Evolutionary conservation across 2,797 vertebrate genomes (phyloP).

Genomic region (Adrianichthys oophorus): DNA sequence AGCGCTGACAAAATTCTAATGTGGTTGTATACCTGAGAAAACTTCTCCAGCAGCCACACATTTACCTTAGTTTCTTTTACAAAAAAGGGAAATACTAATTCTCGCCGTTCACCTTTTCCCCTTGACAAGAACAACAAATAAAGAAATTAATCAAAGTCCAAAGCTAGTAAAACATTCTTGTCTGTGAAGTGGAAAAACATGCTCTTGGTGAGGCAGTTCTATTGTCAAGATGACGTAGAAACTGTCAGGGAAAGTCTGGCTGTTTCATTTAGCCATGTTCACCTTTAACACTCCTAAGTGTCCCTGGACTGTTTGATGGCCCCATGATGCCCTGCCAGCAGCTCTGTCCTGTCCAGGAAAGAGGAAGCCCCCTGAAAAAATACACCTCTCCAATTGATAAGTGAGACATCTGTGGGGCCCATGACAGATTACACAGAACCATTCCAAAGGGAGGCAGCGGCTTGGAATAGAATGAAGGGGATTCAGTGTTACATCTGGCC

Average conservation of each 20-base stretch:
- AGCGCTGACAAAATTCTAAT: slow-evolving; percentile 18
- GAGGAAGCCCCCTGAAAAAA: slow-evolving; percentile 81
- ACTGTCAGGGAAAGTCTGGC: slow-evolving; percentile 42
- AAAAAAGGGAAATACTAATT: slow-evolving; percentile 20
- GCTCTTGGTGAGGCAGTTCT: background rate
- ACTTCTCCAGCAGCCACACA: background rate
- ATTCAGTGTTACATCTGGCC: slow-evolving; percentile 25
- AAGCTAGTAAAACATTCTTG: slow-evolving; percentile 22
- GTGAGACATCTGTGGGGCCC: slow-evolving; percentile 59
- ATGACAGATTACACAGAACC: slow-evolving; percentile 56
- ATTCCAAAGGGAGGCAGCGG: slow-evolving; percentile 13
- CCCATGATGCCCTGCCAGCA: slow-evolving; percentile 27
- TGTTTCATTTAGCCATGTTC: slow-evolving; percentile 37
- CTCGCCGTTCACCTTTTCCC: slow-evolving; percentile 10
- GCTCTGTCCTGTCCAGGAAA: slow-evolving; percentile 71
- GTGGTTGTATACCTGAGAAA: slow-evolving; percentile 3
- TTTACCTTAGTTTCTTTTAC: slow-evolving; percentile 21
- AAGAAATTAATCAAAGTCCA: slow-evolving; percentile 34
- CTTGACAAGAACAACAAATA: slow-evolving; percentile 47
- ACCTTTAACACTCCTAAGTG: slow-evolving; percentile 37
- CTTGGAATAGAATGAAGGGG: slow-evolving; percentile 11
- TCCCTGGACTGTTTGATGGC: slow-evolving; percentile 32
- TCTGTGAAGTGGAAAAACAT: slow-evolving; percentile 39
- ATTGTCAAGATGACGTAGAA: slow-evolving; percentile 32
- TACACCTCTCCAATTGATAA: slow-evolving; percentile 70